Evolutionary conservation across 2,113 vertebrate species (phyloP).

Genomic region (chimpanzee (Pan troglodytes)): DNA sequence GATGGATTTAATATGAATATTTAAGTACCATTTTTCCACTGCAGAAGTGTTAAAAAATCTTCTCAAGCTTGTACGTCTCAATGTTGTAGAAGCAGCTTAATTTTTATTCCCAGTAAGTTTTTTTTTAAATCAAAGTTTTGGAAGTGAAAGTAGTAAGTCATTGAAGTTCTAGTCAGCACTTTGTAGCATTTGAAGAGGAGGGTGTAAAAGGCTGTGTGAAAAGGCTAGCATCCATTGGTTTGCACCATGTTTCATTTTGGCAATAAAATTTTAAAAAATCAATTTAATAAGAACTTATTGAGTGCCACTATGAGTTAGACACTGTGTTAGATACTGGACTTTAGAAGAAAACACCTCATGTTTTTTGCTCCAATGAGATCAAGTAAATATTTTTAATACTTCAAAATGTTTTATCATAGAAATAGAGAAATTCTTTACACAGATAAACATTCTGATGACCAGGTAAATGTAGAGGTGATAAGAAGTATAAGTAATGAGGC

Average conservation of each 20-base stretch:
- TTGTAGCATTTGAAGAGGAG: not conserved
- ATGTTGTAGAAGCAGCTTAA: not conserved
- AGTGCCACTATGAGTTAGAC: not conserved
- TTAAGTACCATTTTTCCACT: not conserved
- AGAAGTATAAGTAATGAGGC: not conserved
- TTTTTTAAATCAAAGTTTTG: not conserved
- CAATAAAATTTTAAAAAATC: not conserved
- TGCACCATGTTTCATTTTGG: not conserved
- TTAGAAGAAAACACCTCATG: not conserved
- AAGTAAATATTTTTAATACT: not conserved
- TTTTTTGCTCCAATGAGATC: not conserved
- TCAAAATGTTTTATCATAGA: not conserved
- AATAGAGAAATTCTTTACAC: not conserved
- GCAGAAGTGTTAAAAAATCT: not conserved
- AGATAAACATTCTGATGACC: not conserved
- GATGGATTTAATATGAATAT: not conserved
- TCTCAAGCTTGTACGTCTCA: not conserved
- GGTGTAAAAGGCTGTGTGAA: not conserved
- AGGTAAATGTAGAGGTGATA: not conserved
- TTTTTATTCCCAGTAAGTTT: not conserved
- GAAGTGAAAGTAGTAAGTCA: not conserved
- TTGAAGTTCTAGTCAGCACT: not conserved
- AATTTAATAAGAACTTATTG: not conserved
- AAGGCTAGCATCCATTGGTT: not conserved
- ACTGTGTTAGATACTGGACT: not conserved